These are phyloP conservation scores for Apostichopus japonicus DNA, from an alignment of 35 echinoderm and acorn worm species.

Conservation along the genomic window DNA sequence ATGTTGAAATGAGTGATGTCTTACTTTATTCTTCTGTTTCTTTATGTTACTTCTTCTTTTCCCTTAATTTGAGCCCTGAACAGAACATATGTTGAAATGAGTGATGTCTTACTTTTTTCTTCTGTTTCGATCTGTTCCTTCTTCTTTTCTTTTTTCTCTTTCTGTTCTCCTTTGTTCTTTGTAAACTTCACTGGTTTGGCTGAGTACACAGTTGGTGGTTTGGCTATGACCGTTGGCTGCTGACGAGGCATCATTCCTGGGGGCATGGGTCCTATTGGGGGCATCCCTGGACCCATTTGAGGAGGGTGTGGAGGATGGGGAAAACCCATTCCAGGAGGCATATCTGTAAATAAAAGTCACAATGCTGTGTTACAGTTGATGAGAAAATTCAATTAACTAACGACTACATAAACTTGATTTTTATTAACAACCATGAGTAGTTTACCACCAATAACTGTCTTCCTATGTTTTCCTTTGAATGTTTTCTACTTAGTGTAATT, in stretches of 20 bases:
- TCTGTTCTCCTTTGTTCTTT: not conserved
- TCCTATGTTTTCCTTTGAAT: too few species aligned
- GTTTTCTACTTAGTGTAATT: too few species aligned
- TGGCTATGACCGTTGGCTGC: slow-evolving; percentile 42
- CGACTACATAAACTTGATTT: too few species aligned
- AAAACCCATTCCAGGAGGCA: not conserved
- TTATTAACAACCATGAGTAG: too few species aligned
- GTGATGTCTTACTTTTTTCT: not conserved
- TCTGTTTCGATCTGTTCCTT: slow-evolving; percentile 22
- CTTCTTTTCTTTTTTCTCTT: slow-evolving; percentile 53
- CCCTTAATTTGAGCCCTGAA: too few species aligned
- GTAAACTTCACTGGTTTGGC: slow-evolving; percentile 62
- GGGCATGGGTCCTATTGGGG: not conserved
- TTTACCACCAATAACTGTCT: too few species aligned
- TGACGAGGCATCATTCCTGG: not conserved
- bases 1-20: too few species aligned
- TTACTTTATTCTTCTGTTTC: not conserved
- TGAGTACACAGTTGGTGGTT: slow-evolving; percentile 57
- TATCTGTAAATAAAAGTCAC: slow-evolving; percentile 3
- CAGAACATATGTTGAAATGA: too few species aligned
- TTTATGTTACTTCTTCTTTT: too few species aligned
- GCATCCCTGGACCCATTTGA: not conserved
- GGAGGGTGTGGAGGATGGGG: not conserved
- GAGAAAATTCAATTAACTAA: not conserved
- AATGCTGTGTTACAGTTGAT: not conserved